Evolutionary conservation across 1,140 invertebrate genomes (phyloP), one percentile per base, ranked within the genome.

Genomic region (Drosophila yakuba): DNA sequence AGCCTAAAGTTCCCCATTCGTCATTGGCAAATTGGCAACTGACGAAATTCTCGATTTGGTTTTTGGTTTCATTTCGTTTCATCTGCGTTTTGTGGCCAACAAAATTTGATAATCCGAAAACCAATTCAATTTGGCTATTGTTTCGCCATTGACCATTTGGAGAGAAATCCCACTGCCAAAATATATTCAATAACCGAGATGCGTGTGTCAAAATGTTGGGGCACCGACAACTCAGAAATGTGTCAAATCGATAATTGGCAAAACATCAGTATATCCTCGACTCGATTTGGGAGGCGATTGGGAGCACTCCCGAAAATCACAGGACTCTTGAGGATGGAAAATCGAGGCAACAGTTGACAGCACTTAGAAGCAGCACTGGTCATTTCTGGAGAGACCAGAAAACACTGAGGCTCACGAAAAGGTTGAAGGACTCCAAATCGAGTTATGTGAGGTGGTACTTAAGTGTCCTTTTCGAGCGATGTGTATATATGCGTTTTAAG

Each of bases 231-330:
- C 61, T 72, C 51, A 69, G 44, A 86, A 86, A 86, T 86, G 84
- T 86, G 83, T 83, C 83, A 89, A 86, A 89, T 86, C 83, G 84
- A 89, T 86, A 89, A 89, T 88, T 88, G 84, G 44, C 84, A 75
- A 88, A 78, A 75, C 52, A 57, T 57, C 51, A 71, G 17, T 57
- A 14, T 32, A 12, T 57, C 50, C n/a, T 66, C 17, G 54, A n/a
- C 17, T 35, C 41, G 10, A 8, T 25, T 4, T 35, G 23, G 48
- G 7, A 14, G 14, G 35, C 10, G 23, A 10, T 17, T 11, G 17
- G 54, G 62, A 23, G 10, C 2, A 41, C 12, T 20, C 12, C 36
- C 25, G 48, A 50, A 47, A 55, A 41, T 55, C 64, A 69, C 43
- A 71, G 44, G 36, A 57, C 51, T 48, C 62, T 69, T 45, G 7